Evolutionary conservation across 2,888 invertebrate species (phyloP).

Genomic region (Cordilura impudica): DNA sequence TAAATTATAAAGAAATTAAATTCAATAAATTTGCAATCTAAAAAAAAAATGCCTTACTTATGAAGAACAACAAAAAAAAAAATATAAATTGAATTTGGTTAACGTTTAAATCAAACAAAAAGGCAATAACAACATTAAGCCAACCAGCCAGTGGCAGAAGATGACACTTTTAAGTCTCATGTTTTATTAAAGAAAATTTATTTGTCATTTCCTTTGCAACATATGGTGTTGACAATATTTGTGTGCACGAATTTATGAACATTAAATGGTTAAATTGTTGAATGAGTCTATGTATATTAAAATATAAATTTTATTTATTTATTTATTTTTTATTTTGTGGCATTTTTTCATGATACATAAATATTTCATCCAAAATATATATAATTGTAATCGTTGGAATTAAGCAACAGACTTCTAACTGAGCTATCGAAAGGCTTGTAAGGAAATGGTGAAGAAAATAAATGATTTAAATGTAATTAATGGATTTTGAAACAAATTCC

Average conservation of each 20-base stretch:
- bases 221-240: slow-evolving; percentile 48
- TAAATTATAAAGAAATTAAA: slow-evolving; percentile 59
- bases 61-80: slow-evolving; percentile 1
- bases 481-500: no score
- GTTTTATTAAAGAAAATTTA: background rate
- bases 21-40: slow-evolving; percentile 56
- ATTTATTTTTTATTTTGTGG: slow-evolving; percentile 25
- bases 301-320: slow-evolving; percentile 36
- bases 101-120: slow-evolving; percentile 51
- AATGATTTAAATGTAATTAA: no score
- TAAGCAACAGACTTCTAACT: no score
- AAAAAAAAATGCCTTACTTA: slow-evolving; percentile 46
- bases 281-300: slow-evolving; percentile 42
- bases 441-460: no score
- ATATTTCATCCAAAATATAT: no score
- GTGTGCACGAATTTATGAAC: slow-evolving; percentile 12
- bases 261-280: slow-evolving; percentile 52
- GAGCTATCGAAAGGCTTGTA: no score
- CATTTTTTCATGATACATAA: slow-evolving; percentile 6
- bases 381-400: no score
- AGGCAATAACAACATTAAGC: slow-evolving; percentile 25
- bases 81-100: background rate
- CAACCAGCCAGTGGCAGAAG: background rate
- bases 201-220: slow-evolving; percentile 27
- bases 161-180: background rate